phyloP scores from a whole-genome alignment of 2,113 vertebrate genomes.

The Chionodraco myersi region DNA sequence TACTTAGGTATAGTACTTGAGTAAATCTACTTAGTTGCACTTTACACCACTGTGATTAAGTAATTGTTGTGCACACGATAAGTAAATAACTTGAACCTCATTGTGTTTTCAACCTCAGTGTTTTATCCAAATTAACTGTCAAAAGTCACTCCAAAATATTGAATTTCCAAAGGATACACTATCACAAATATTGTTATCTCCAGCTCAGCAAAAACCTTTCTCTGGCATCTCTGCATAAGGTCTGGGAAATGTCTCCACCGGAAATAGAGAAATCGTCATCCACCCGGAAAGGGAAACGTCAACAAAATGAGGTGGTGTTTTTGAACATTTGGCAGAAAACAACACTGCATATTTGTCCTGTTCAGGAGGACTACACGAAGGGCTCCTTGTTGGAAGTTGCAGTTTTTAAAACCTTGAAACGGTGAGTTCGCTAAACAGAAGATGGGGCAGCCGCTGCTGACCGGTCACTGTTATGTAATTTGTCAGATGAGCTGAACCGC shows the following conservation, averaged over 20 bases:
- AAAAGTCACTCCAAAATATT: not conserved
- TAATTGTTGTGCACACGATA: too few species aligned
- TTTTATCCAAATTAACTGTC: not conserved
- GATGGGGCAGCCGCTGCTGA: not conserved
- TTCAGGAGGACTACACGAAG: not conserved
- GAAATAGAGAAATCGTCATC: not conserved
- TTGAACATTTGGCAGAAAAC: constrained; percentile 49
- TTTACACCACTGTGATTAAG: too few species aligned
- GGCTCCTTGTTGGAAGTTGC: not conserved
- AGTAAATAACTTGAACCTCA: too few species aligned
- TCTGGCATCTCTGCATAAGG: not conserved
- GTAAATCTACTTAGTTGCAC: too few species aligned
- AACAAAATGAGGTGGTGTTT: constrained; percentile 51
- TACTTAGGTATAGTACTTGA: too few species aligned
- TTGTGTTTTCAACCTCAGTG: too few species aligned
- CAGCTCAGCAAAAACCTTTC: not conserved
- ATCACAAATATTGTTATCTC: not conserved
- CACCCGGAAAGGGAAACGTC: constrained; percentile 48
- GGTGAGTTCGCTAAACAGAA: constrained; percentile 12
- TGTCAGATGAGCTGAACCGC: not conserved
- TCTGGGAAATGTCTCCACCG: not conserved
- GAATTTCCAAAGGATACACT: too few species aligned
- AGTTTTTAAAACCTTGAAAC: not conserved
- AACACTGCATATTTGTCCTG: not conserved
- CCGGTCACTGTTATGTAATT: not conserved